Base-by-base conservation (phyloP, 1,140 invertebrate species). In the Periplaneta americana region DNA sequence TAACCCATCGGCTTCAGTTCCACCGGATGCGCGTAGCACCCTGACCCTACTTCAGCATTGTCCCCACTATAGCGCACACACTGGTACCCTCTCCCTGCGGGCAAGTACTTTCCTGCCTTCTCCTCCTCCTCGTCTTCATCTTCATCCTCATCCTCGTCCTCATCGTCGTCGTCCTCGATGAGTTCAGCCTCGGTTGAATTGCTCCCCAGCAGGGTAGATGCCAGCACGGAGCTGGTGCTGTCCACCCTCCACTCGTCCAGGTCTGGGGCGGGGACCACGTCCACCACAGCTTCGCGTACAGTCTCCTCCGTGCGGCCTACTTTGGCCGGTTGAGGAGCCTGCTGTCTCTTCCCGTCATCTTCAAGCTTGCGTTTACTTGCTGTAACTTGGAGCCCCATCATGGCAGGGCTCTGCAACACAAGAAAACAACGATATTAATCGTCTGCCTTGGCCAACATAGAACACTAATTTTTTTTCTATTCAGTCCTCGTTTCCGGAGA, bases 361-460 rank as follows among this genome's bases (percentile, higher is more conserved):
- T 91, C 91, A 83, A 91, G 88, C 88, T 93, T 93, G 88, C 93
- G 92, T 91, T 93, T 93, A 85, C 91, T 91, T 89, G 92, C 91
- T 87, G 92, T 93, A 88, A 92, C 92, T 91, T 93, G 92, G 90
- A 93, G 91, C 92, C 93, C 93, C 92, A 93, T 93, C 91, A 92
- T 93, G 91, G 91, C 92, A 92, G 92, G 92, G 88, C 92, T 93
- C 92, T 93, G 89, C 4, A 92, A 92, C 34, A 83, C 82, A 84
- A 84, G 35, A 86, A 83, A 11, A 28, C 8, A 28, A 66, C 22
- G 39, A 8, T 28, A 66, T 66, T 28, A 66, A 9, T 66, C 28
- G 48, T 66, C 22, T 6, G 48, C 28, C 6, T 28, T 66, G 22
- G 13, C 10, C 4, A 66, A 37, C 22, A 66, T n/a, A n/a, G n/a